Conservation (phyloP, 2,888 invertebrate genomes). For the Acleris laterana region DNA sequence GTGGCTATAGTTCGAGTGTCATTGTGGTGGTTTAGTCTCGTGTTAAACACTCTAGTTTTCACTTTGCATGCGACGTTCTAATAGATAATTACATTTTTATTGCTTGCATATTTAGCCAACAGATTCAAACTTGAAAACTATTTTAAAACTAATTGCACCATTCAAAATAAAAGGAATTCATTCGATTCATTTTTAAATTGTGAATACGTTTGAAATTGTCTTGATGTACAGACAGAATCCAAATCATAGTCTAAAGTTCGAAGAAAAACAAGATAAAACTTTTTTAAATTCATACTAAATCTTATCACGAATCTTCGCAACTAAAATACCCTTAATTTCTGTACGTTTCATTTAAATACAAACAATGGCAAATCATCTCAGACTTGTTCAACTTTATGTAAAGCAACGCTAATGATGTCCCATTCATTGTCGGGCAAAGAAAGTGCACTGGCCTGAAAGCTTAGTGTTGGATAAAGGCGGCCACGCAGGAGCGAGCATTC, state of each 20-base stretch:
- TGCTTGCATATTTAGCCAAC: too few relatives aligned
- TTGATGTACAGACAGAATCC: too few relatives aligned
- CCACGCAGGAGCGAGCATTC: conserved; percentile 5
- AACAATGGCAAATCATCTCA: conserved; percentile 33
- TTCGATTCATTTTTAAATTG: too few relatives aligned
- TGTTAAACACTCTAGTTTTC: too few relatives aligned
- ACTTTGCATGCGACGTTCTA: too few relatives aligned
- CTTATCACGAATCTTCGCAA: not conserved
- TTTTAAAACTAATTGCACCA: too few relatives aligned
- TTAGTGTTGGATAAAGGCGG: conserved; percentile 15
- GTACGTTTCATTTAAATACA: conserved; percentile 24
- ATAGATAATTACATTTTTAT: too few relatives aligned
- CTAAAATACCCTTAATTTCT: not conserved
- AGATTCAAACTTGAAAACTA: too few relatives aligned
- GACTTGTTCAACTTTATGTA: conserved; percentile 32
- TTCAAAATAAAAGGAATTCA: too few relatives aligned
- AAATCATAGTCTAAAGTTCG: not conserved
- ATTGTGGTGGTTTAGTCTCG: too few relatives aligned
- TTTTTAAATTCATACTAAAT: not conserved
- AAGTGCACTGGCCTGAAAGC: conserved; percentile 22
- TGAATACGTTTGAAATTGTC: too few relatives aligned
- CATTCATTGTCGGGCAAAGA: conserved; percentile 34
- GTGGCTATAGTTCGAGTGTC: too few relatives aligned
- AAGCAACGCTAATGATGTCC: conserved; percentile 35
- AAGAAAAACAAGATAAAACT: not conserved